Evolutionary conservation across 1,140 invertebrate genomes (phyloP).

Genomic region (Lasioglossum albipes): DNA sequence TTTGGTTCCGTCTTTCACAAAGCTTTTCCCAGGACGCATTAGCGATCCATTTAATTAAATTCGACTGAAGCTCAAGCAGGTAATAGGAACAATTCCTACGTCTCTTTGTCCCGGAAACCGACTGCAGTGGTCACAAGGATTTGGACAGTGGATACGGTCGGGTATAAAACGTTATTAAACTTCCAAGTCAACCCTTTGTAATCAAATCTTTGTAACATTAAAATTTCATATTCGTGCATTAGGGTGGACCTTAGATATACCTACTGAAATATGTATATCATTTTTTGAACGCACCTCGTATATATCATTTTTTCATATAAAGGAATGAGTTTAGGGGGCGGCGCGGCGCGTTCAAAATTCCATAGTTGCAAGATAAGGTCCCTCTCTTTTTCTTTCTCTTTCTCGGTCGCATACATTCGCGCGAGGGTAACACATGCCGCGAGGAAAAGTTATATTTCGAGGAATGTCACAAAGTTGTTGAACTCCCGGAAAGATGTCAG

Average conservation of each 20-base stretch:
- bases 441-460: slow-evolving; percentile 40
- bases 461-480: slow-evolving; percentile 11
- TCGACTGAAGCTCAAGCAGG: no score
- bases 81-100: not conserved
- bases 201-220: slow-evolving; percentile 42
- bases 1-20: not conserved
- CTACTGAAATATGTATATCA: no score
- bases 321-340: no score
- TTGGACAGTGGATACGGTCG: not conserved
- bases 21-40: no score
- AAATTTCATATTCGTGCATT: slow-evolving; percentile 39
- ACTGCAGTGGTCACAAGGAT: not conserved
- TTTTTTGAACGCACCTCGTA: no score
- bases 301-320: no score
- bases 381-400: not conserved
- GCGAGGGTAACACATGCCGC: slow-evolving; percentile 4
- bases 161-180: slow-evolving; percentile 45
- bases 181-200: slow-evolving; percentile 45
- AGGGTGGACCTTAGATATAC: no score
- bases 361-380: no score
- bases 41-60: not conserved
- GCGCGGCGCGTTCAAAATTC: no score
- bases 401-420: slow-evolving; percentile 9
- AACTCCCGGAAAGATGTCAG: not conserved
- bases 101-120: no score